Percentiles rank a stretch among this genome's conserved stretches.
phyloP scores from a whole-genome alignment of 2,797 vertebrate genomes.

The Naso thynnoides region DNA sequence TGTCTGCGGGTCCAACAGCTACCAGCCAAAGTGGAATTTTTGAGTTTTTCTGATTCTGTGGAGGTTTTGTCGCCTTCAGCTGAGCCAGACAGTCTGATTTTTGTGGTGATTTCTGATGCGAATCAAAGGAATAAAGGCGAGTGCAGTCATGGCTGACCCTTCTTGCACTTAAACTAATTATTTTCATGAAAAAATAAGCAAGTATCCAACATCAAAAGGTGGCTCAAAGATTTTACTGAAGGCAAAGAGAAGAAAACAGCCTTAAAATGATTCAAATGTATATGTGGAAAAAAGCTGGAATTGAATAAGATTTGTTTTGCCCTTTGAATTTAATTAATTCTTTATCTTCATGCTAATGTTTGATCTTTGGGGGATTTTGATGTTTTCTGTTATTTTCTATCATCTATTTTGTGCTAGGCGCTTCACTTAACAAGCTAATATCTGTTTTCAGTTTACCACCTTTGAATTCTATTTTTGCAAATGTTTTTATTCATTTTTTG shows the following conservation, averaged over 20 bases:
- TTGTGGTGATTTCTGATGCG: not conserved
- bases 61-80: not conserved
- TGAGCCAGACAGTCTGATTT: not conserved
- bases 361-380: not conserved
- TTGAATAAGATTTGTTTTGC: not conserved
- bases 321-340: not conserved
- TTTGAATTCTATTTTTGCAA: not conserved
- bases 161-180: no score
- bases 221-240: conserved; percentile 10
- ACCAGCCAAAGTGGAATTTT: conserved; percentile 5
- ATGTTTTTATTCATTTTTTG: not conserved
- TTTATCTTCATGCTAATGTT: not conserved
- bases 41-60: not conserved
- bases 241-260: not conserved
- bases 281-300: not conserved
- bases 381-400: no score
- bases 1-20: conserved; percentile 5
- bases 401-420: no score
- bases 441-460: not conserved
- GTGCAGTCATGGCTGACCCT: not conserved
- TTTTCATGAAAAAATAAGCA: no score
- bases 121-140: not conserved
- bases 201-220: no score
- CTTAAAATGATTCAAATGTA: not conserved
- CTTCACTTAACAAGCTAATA: not conserved